Percentiles rank a stretch among this genome's conserved stretches.
Conservation (phyloP, 2,888 invertebrate genomes). For the Hesperia comma region DNA sequence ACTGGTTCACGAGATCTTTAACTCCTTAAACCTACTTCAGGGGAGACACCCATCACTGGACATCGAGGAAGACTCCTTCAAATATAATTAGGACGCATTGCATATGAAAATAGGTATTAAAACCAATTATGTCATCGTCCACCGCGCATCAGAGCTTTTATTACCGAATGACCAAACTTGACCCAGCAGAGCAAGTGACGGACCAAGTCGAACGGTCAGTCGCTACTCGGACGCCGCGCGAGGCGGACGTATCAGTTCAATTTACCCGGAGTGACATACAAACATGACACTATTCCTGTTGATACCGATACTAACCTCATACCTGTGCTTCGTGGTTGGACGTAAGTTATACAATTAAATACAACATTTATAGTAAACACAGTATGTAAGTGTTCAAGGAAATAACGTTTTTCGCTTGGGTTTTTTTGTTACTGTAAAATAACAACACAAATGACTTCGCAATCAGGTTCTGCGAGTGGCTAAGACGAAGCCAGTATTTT, state of each 20-base stretch:
- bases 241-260: not conserved
- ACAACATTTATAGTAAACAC: too few species aligned
- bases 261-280: not conserved
- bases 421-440: too few species aligned
- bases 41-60: too few species aligned
- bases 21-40: not conserved
- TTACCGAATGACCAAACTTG: not conserved
- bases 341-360: constrained; percentile 44
- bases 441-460: too few species aligned
- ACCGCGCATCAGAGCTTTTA: not conserved
- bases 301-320: constrained; percentile 39
- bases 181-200: not conserved
- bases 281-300: constrained; percentile 38
- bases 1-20: not conserved
- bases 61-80: too few species aligned
- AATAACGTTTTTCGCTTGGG: too few species aligned
- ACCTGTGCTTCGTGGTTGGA: constrained; percentile 44
- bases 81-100: too few species aligned
- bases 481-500: too few species aligned
- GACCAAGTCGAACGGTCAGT: not conserved
- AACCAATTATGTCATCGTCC: too few species aligned
- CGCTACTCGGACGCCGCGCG: not conserved
- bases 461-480: too few species aligned
- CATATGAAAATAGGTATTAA: too few species aligned
- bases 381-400: too few species aligned